phyloP scores from a whole-genome alignment of 2,888 invertebrate species.

The Lepetodrilus schrolli region DNA sequence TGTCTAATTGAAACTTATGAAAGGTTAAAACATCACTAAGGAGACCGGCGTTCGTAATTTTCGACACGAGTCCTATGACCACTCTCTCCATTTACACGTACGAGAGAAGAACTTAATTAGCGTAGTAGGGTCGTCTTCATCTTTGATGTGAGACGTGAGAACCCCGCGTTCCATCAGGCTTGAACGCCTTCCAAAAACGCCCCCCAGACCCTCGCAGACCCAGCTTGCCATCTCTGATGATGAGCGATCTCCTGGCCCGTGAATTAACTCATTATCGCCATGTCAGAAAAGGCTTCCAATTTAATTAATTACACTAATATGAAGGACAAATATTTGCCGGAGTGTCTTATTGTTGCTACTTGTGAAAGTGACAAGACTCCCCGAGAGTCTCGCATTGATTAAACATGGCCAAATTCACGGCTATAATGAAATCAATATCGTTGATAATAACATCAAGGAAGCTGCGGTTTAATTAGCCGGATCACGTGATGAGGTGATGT shows the following conservation, averaged over 20 bases:
- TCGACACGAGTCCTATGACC: too few relatives aligned
- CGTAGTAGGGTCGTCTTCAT: too few relatives aligned
- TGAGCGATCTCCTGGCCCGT: constrained; percentile 19
- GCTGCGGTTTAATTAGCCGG: constrained; percentile 25
- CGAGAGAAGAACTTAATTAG: too few relatives aligned
- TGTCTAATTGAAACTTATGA: too few relatives aligned
- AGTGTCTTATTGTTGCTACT: constrained; percentile 29
- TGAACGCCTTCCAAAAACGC: too few relatives aligned
- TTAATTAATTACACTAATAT: constrained; percentile 38
- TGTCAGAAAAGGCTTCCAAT: constrained; percentile 34
- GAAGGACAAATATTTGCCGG: constrained; percentile 34
- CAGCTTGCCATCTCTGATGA: neutral
- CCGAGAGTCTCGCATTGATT: constrained; percentile 27
- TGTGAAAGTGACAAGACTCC: constrained; percentile 27
- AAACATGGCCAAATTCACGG: constrained; percentile 26
- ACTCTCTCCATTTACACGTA: too few relatives aligned
- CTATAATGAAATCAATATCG: constrained; percentile 28
- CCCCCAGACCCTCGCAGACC: neutral
- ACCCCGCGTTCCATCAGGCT: too few relatives aligned
- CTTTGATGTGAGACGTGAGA: too few relatives aligned
- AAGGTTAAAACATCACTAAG: too few relatives aligned
- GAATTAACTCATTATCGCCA: constrained; percentile 35
- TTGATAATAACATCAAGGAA: constrained; percentile 24
- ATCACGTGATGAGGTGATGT: constrained; percentile 16
- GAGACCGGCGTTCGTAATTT: too few relatives aligned